A percentile compares a stretch with the other conserved stretches of the same genome.
These are phyloP conservation scores for Chydorus sphaericus DNA, from an alignment of 2,888 invertebrate species.

Conservation along the genomic window DNA sequence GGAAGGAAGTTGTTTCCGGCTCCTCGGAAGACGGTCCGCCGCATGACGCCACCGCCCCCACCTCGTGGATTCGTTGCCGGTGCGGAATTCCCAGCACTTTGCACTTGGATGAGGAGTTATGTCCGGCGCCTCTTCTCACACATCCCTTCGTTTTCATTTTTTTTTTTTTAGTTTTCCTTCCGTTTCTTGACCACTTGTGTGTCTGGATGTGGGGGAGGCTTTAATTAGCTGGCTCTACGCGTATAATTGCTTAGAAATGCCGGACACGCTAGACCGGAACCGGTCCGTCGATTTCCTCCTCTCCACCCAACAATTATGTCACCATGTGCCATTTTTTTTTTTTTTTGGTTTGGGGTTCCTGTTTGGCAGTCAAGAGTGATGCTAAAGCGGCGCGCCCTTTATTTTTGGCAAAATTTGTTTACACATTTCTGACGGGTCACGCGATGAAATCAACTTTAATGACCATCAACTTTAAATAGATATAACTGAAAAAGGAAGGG, in stretches of 20 bases:
- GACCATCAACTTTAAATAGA: too few relatives aligned
- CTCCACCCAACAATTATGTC: slow-evolving; percentile 6
- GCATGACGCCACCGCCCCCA: slow-evolving; percentile 8
- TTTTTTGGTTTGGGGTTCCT: too few relatives aligned
- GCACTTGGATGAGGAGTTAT: neutral
- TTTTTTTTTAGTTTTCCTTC: neutral
- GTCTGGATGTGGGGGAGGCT: neutral
- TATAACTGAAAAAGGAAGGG: too few relatives aligned
- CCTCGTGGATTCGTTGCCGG: neutral
- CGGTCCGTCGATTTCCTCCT: neutral
- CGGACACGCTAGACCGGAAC: slow-evolving; percentile 2
- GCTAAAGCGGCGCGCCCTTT: too few relatives aligned
- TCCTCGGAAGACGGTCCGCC: slow-evolving; percentile 5
- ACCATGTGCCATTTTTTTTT: neutral
- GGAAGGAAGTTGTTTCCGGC: neutral
- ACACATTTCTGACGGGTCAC: too few relatives aligned
- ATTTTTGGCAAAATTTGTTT: too few relatives aligned
- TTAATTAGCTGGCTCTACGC: neutral
- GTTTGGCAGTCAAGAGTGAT: too few relatives aligned
- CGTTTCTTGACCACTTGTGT: neutral
- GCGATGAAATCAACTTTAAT: too few relatives aligned
- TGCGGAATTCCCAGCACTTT: slow-evolving; percentile 1
- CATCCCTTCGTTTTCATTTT: neutral
- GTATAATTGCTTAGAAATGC: too few relatives aligned
- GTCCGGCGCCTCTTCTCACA: neutral